Evolutionary conservation across 2,113 vertebrate genomes (phyloP).

Genomic region (Oplegnathus fasciatus): DNA sequence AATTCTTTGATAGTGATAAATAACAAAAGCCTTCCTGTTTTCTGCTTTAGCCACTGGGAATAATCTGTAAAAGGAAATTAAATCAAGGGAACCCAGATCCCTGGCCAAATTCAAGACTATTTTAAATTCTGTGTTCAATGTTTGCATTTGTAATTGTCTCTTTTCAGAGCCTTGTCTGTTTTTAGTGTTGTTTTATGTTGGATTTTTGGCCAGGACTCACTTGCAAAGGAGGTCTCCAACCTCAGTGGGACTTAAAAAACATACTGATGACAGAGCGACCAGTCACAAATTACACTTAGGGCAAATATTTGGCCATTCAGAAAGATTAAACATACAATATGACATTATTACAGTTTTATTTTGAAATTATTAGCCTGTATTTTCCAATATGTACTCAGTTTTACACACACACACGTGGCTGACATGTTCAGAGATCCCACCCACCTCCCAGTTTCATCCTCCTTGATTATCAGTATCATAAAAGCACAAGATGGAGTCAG

Average conservation of each 20-base stretch:
- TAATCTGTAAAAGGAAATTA: neutral
- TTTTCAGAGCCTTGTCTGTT: neutral
- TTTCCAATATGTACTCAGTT: neutral
- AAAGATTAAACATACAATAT: neutral
- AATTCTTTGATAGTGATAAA: neutral
- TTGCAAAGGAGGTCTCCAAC: neutral
- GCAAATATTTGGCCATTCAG: neutral
- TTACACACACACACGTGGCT: constrained; percentile 43
- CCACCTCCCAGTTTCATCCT: constrained; percentile 29
- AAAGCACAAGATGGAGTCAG: constrained; percentile 71
- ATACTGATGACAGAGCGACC: neutral
- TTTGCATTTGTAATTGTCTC: neutral
- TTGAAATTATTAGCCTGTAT: neutral
- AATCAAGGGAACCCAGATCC: neutral
- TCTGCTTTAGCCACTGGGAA: neutral
- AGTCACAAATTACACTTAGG: neutral
- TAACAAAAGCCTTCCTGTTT: neutral
- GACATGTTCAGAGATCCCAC: constrained; percentile 42
- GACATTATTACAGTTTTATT: neutral
- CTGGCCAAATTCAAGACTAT: neutral
- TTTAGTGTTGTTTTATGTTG: neutral
- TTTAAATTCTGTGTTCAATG: neutral
- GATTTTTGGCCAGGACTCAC: neutral
- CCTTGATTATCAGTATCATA: constrained; percentile 70
- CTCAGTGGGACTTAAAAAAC: neutral